Base-by-base conservation (phyloP, 35 echinoderm and acorn worm species). In the Amphiura filiformis region DNA sequence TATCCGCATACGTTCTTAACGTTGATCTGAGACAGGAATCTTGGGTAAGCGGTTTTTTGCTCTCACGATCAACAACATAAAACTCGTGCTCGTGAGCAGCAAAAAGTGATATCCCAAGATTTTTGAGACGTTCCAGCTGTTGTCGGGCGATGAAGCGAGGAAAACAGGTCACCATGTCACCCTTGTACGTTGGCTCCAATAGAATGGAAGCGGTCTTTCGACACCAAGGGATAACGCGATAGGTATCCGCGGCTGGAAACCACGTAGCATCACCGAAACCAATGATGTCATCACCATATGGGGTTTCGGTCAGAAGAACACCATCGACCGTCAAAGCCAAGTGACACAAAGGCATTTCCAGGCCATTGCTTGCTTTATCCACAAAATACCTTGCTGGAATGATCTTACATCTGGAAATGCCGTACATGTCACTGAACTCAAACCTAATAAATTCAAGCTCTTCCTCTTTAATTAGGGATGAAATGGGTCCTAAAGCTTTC, bases 341-440 rank as follows among this genome's bases (percentile, higher is more conserved):
- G 13, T 84, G 83, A 1, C 76, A 83, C 36, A 93, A 28, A 20
- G 90, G 92, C 35, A 97, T 93, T 32, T 86, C 49, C 18, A 92
- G 76, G 7, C 94, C 94, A 7, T 40, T 39, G 31, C 9, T 78
- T 3, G 86, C 80, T 22, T 90, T 97, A 14, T 81, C 78, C 1
- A 28, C 80, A 56, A 94, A 93, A 37, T 97, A 92, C 20, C 95
- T 44, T 20, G 95, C 41, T 1, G 95, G 95, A 28, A 97, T 76
- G 18, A 97, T 91, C 79, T 97, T 97, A 22, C 80, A 93, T 35
- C 95, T 65, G 31, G 92, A 84, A 33, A 97, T 93, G 26, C 95
- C 95, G 82, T 90, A 87, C 76, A 94, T 89, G 39, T 97, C 95
- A 76, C 86, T 84, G n/a, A 93, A 81, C 57, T 97, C 95, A 39